These are phyloP conservation scores for Clarias macrocephalus DNA, from an alignment of 2,113 vertebrate genomes.

Conservation along the genomic window DNA sequence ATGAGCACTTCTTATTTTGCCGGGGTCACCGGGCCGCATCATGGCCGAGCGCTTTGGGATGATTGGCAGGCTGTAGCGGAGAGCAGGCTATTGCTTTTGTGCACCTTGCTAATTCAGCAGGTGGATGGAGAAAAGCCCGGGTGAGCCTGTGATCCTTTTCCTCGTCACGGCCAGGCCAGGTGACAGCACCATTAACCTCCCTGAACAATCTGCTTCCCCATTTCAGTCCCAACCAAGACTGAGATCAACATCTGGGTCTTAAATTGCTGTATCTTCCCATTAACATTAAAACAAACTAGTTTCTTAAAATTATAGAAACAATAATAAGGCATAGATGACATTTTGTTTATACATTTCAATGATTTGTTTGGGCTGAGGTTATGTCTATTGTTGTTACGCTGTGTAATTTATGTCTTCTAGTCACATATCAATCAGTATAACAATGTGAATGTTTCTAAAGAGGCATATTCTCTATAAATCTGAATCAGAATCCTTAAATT, in stretches of 20 bases:
- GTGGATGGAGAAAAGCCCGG: constrained; percentile 51
- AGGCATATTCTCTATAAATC: background rate
- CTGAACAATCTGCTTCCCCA: constrained; percentile 36
- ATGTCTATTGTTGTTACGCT: background rate
- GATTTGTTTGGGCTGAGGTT: background rate
- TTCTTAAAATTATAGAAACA: background rate
- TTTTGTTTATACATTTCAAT: too few species aligned
- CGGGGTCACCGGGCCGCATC: constrained; percentile 1
- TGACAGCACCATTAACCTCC: constrained; percentile 61
- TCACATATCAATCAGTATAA: background rate
- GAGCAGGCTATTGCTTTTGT: constrained; percentile 53
- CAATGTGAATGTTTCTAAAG: constrained; percentile 2
- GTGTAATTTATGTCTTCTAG: background rate
- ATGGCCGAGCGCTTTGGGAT: constrained; percentile 19
- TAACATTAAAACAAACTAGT: background rate
- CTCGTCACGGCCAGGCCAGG: constrained; percentile 50
- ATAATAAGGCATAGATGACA: background rate
- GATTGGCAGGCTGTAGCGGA: constrained; percentile 51
- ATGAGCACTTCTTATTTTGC: constrained; percentile 34
- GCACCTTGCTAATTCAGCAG: constrained; percentile 57
- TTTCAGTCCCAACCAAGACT: constrained; percentile 22
- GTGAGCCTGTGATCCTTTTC: constrained; percentile 54
- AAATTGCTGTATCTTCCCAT: constrained; percentile 19
- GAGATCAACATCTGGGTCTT: constrained; percentile 18
- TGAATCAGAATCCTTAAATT: constrained; percentile 13